phyloP scores from a whole-genome alignment of 2,113 vertebrate genomes.

The Eidolon helvum region DNA sequence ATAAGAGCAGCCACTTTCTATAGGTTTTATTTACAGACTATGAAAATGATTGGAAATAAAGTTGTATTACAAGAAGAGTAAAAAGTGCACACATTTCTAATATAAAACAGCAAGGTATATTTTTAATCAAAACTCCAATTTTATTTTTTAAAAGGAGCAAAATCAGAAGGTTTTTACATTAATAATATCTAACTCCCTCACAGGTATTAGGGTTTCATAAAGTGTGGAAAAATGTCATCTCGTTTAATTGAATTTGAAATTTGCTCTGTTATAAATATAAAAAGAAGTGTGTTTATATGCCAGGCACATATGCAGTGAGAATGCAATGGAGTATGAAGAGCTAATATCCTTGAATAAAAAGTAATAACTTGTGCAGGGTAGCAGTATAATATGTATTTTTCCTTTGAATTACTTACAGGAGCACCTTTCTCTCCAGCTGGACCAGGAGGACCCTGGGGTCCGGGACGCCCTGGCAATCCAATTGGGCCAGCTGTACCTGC shows the following conservation, averaged over 20 bases:
- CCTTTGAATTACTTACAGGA: slow-evolving; percentile 88
- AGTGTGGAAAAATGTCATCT: slow-evolving; percentile 51
- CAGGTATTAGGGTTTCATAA: slow-evolving; percentile 49
- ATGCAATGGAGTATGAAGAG: slow-evolving; percentile 37
- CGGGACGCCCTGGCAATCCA: slow-evolving; percentile 93
- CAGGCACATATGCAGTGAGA: not conserved
- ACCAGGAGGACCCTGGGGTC: slow-evolving; percentile 95
- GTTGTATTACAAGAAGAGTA: not conserved
- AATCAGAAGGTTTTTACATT: slow-evolving; percentile 46
- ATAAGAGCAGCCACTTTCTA: not conserved
- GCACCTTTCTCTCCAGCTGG: slow-evolving; percentile 97
- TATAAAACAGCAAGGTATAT: slow-evolving; percentile 34
- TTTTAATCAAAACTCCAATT: slow-evolving; percentile 74
- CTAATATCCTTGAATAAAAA: slow-evolving; percentile 8
- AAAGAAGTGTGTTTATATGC: not conserved
- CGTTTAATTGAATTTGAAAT: slow-evolving; percentile 61
- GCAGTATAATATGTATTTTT: not conserved
- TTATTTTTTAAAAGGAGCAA: slow-evolving; percentile 55
- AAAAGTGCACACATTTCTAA: slow-evolving; percentile 19
- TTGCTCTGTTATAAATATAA: slow-evolving; percentile 58
- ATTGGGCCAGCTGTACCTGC: slow-evolving; percentile 95
- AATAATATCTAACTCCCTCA: slow-evolving; percentile 48
- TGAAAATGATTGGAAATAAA: not conserved
- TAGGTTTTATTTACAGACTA: not conserved
- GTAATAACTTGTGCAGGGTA: slow-evolving; percentile 45